phyloP scores from a whole-genome alignment of 2,888 invertebrate species.

The Apotomis turbidana region DNA sequence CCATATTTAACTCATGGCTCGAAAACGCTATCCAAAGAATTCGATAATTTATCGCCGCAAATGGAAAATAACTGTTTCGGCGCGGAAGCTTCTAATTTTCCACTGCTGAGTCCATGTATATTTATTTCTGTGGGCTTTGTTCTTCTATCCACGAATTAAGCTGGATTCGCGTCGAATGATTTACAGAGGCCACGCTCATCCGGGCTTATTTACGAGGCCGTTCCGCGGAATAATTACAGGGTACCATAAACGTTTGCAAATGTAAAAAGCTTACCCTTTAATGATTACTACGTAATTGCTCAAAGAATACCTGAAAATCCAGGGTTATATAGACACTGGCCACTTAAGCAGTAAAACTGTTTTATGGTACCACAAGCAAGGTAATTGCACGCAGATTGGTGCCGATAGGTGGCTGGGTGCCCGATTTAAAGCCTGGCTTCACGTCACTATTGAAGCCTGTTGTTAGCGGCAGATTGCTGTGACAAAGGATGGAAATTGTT shows the following conservation, averaged over 20 bases:
- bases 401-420: slow-evolving; percentile 30
- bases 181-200: slow-evolving; percentile 80
- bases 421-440: slow-evolving; percentile 38
- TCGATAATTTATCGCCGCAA: slow-evolving; percentile 64
- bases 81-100: slow-evolving; percentile 52
- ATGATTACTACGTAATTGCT: slow-evolving; percentile 68
- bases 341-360: slow-evolving; percentile 43
- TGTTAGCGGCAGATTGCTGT: slow-evolving; percentile 13
- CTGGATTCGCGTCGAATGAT: slow-evolving; percentile 76
- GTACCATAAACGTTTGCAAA: slow-evolving; percentile 73
- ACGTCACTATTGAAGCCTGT: slow-evolving; percentile 26
- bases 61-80: slow-evolving; percentile 58
- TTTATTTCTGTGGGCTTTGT: slow-evolving; percentile 79
- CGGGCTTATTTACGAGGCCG: slow-evolving; percentile 79
- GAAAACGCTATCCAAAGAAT: slow-evolving; percentile 54
- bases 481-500: slow-evolving; percentile 10
- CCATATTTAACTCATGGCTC: slow-evolving; percentile 31
- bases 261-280: slow-evolving; percentile 77
- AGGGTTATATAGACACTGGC: slow-evolving; percentile 43
- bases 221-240: slow-evolving; percentile 79
- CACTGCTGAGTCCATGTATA: slow-evolving; percentile 62
- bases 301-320: slow-evolving; percentile 52
- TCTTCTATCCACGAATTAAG: slow-evolving; percentile 81
- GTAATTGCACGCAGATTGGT: slow-evolving; percentile 41
- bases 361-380: slow-evolving; percentile 39